Percentiles rank a stretch among this genome's conserved stretches.
Evolutionary conservation across 1,140 invertebrate genomes (phyloP).

Genomic region (Phortica variegata): DNA sequence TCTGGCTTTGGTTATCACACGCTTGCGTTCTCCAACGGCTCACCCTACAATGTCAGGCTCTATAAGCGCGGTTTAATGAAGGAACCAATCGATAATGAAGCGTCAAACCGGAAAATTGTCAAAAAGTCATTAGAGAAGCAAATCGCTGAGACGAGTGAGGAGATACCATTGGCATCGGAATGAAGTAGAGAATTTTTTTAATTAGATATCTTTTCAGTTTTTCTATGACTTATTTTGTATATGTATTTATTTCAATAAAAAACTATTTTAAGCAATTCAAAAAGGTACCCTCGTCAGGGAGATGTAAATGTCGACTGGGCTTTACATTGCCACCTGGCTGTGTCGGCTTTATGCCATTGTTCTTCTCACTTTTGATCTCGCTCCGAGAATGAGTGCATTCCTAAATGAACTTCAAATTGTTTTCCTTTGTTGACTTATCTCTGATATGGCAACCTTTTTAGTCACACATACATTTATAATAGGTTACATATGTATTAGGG

Average conservation of each 20-base stretch:
- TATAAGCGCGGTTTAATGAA: slow-evolving; percentile 29
- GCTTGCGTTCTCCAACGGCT: slow-evolving; percentile 32
- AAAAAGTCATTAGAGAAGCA: slow-evolving; percentile 23
- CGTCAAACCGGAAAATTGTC: too few relatives aligned
- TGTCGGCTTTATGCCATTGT: slow-evolving; percentile 34
- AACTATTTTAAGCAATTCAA: slow-evolving; percentile 1
- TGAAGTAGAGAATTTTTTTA: too few relatives aligned
- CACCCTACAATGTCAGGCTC: slow-evolving; percentile 29
- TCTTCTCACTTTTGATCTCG: slow-evolving; percentile 21
- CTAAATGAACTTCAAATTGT: slow-evolving; percentile 6
- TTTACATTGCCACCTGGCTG: neutral
- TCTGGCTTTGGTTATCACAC: too few relatives aligned
- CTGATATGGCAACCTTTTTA: too few relatives aligned
- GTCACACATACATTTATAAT: too few relatives aligned
- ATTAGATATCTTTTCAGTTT: too few relatives aligned
- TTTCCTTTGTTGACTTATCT: too few relatives aligned
- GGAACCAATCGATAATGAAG: slow-evolving; percentile 4
- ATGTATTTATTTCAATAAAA: slow-evolving; percentile 6
- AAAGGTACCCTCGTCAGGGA: slow-evolving; percentile 17
- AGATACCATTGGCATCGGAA: too few relatives aligned
- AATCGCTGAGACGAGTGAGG: neutral
- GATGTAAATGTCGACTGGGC: neutral
- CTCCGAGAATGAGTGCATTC: slow-evolving; percentile 13
- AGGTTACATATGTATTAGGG: too few relatives aligned
- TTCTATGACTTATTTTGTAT: neutral